These are phyloP conservation scores for Ailuropoda melanoleuca DNA, from an alignment of 2,113 vertebrate species.

Conservation along the genomic window DNA sequence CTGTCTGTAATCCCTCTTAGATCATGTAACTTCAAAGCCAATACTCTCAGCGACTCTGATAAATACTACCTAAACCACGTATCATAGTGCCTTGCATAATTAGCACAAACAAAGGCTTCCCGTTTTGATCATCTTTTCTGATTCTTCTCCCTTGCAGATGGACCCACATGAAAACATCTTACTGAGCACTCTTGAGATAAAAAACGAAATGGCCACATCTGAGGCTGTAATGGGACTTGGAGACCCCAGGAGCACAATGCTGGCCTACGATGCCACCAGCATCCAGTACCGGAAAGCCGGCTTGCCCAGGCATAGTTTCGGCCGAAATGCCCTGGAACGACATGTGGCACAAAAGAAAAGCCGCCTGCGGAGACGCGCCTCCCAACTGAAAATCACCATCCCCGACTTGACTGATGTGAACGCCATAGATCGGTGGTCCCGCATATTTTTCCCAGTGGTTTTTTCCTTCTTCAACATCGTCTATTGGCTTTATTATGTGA, in stretches of 20 bases:
- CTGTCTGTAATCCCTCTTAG: neutral
- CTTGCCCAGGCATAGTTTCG: conserved; percentile 94
- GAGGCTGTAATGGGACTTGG: conserved; percentile 95
- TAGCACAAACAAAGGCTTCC: neutral
- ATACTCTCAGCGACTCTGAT: neutral
- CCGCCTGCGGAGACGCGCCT: conserved; percentile 94
- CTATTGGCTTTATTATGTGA: conserved; percentile 99
- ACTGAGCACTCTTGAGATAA: conserved; percentile 97
- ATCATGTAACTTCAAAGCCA: neutral
- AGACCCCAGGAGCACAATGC: conserved; percentile 95
- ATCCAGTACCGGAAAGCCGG: conserved; percentile 98
- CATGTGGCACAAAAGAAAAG: conserved; percentile 97
- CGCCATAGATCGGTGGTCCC: conserved; percentile 98
- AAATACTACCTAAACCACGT: neutral
- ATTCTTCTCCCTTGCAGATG: conserved; percentile 88
- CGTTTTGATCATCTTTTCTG: neutral
- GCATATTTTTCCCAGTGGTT: conserved; percentile 98
- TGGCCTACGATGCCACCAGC: conserved; percentile 94
- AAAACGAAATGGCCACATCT: conserved; percentile 96
- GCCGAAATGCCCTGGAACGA: conserved; percentile 93
- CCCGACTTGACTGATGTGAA: conserved; percentile 99
- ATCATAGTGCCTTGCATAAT: neutral
- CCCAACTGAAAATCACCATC: conserved; percentile 97
- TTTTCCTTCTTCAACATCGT: conserved; percentile 98
- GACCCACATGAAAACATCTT: conserved; percentile 98